Conservation (phyloP, 2,797 vertebrate species). For the Sebastes hubbsi region DNA sequence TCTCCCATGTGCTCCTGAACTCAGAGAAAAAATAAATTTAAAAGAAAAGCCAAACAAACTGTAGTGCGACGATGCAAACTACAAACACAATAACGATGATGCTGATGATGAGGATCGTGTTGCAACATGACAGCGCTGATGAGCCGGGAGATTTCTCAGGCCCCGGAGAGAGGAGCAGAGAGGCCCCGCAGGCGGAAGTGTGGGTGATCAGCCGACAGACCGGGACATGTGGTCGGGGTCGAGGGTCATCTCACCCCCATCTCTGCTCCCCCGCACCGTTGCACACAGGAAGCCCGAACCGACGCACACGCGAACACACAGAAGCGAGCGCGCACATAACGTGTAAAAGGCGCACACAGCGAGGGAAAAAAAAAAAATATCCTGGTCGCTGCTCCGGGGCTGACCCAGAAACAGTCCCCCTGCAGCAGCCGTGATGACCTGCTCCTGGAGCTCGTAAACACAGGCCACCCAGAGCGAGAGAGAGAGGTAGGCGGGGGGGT, state of each 20-base stretch:
- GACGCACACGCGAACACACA: slow-evolving; percentile 25
- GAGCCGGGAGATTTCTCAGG: slow-evolving; percentile 28
- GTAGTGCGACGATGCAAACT: neutral
- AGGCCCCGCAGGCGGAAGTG: slow-evolving; percentile 67
- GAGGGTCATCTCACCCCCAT: slow-evolving; percentile 70
- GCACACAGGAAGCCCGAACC: slow-evolving; percentile 75
- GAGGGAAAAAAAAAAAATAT: slow-evolving; percentile 37
- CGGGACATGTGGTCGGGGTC: slow-evolving; percentile 78
- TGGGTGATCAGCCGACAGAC: slow-evolving; percentile 67
- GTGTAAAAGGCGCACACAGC: slow-evolving; percentile 24
- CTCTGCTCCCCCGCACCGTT: slow-evolving; percentile 64
- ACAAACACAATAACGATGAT: neutral
- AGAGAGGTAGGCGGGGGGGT: neutral
- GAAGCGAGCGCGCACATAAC: slow-evolving; percentile 26
- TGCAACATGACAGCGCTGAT: slow-evolving; percentile 30
- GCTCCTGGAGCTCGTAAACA: slow-evolving; percentile 71
- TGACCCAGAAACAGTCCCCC: slow-evolving; percentile 59
- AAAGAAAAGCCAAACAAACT: neutral
- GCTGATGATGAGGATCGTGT: neutral
- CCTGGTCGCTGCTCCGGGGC: slow-evolving; percentile 46
- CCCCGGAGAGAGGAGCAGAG: slow-evolving; percentile 44
- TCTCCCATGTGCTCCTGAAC: neutral
- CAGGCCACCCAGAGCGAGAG: slow-evolving; percentile 74
- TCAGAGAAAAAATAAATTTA: neutral
- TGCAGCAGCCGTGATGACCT: slow-evolving; percentile 70